These are phyloP conservation scores for Bhutanitis thaidina DNA, from an alignment of 2,888 invertebrate species.

Conservation along the genomic window DNA sequence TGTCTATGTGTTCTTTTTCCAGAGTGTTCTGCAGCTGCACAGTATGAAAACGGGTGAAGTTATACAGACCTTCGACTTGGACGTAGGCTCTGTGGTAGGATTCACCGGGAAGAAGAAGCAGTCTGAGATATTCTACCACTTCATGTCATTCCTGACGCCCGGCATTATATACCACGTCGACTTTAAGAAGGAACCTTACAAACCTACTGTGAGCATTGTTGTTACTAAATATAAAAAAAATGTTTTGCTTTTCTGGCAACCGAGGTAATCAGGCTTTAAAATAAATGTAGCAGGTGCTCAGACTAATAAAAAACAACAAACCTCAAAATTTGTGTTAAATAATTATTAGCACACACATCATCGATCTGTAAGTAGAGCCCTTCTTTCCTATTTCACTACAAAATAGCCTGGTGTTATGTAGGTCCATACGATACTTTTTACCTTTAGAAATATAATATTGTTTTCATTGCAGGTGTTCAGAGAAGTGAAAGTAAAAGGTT, in stretches of 20 bases:
- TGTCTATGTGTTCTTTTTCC: slow-evolving; percentile 30
- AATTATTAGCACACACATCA: too few species aligned
- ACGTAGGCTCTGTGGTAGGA: slow-evolving; percentile 91
- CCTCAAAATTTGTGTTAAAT: too few species aligned
- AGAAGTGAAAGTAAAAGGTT: slow-evolving; percentile 91
- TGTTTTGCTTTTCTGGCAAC: too few species aligned
- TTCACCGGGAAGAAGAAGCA: slow-evolving; percentile 92
- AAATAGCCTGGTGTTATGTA: too few species aligned
- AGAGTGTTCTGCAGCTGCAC: slow-evolving; percentile 92
- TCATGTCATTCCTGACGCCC: slow-evolving; percentile 96
- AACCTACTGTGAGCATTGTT: slow-evolving; percentile 77
- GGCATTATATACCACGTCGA: slow-evolving; percentile 92
- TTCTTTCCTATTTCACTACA: too few species aligned
- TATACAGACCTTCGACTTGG: slow-evolving; percentile 87
- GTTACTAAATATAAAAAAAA: too few species aligned
- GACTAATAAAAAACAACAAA: too few species aligned
- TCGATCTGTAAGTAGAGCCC: too few species aligned
- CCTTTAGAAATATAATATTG: neutral
- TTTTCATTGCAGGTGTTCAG: slow-evolving; percentile 83
- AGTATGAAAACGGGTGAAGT: slow-evolving; percentile 85
- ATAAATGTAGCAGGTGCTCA: too few species aligned
- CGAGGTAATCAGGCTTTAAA: too few species aligned
- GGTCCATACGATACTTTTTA: too few species aligned
- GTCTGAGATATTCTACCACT: slow-evolving; percentile 95
- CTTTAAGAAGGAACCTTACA: slow-evolving; percentile 82